These are phyloP conservation scores for Synanthedon vespiformis DNA, from an alignment of 2,888 invertebrate species.

Conservation along the genomic window DNA sequence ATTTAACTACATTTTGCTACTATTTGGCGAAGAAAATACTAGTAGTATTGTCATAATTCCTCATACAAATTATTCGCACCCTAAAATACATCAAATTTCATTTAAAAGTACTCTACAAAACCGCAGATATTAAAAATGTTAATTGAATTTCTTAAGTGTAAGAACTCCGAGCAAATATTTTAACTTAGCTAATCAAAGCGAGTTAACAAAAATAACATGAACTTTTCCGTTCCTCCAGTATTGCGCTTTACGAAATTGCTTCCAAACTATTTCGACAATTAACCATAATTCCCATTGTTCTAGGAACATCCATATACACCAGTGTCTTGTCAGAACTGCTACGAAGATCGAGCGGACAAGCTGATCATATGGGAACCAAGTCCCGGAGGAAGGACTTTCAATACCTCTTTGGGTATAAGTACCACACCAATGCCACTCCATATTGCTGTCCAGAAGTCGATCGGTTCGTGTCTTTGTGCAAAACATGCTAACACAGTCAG, in stretches of 20 bases:
- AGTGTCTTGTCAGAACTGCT: constrained; percentile 85
- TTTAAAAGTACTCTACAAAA: not conserved
- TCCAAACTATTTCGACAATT: not conserved
- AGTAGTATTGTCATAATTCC: too few relatives aligned
- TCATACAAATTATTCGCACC: too few relatives aligned
- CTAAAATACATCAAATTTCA: not conserved
- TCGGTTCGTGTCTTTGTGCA: constrained; percentile 81
- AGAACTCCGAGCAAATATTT: not conserved
- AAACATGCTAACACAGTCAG: constrained; percentile 71
- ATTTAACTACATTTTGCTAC: not conserved
- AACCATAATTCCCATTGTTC: constrained; percentile 10
- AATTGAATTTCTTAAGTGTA: not conserved
- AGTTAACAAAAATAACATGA: not conserved
- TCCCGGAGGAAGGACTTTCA: constrained; percentile 36
- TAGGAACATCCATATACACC: constrained; percentile 82
- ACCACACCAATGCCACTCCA: constrained; percentile 69
- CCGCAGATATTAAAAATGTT: not conserved
- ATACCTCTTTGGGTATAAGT: constrained; percentile 38
- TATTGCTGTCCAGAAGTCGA: constrained; percentile 74
- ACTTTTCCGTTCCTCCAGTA: not conserved
- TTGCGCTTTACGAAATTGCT: not conserved
- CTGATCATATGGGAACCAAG: constrained; percentile 83
- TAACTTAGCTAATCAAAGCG: not conserved
- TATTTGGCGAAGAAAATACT: too few relatives aligned
- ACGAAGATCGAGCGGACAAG: constrained; percentile 88